phyloP scores from a whole-genome alignment of 2,113 vertebrate genomes.

The Oenanthe melanoleuca region DNA sequence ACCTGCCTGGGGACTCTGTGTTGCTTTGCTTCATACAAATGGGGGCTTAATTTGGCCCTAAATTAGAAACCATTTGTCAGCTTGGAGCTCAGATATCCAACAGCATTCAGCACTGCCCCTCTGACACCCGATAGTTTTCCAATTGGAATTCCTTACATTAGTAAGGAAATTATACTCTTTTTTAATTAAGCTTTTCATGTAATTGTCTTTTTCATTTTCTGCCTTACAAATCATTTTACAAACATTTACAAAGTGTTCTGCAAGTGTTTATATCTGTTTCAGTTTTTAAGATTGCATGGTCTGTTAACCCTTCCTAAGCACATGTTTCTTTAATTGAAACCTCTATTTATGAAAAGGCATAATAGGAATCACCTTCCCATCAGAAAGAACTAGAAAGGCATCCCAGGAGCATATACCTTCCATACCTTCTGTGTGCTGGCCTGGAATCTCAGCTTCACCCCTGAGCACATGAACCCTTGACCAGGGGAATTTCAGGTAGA shows the following conservation, averaged over 20 bases:
- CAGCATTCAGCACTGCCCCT: neutral
- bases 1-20: neutral
- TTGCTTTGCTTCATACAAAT: accelerated
- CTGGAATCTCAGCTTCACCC: neutral
- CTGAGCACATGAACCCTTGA: accelerated
- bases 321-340: neutral
- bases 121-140: neutral
- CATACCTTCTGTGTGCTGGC: accelerated
- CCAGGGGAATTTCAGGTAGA: neutral
- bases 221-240: neutral
- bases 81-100: neutral
- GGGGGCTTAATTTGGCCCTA: slow-evolving; percentile 13
- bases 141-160: neutral
- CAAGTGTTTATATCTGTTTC: neutral
- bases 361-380: neutral
- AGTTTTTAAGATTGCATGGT: neutral
- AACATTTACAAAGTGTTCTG: neutral
- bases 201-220: neutral
- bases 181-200: neutral
- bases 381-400: neutral
- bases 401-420: neutral
- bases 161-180: neutral
- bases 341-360: neutral
- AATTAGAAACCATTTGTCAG: slow-evolving; percentile 36
- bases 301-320: neutral